Evolutionary conservation across 2,797 vertebrate species (phyloP), one percentile per base, ranked within the genome.

Genomic region (Euphonia xanthogaster): DNA sequence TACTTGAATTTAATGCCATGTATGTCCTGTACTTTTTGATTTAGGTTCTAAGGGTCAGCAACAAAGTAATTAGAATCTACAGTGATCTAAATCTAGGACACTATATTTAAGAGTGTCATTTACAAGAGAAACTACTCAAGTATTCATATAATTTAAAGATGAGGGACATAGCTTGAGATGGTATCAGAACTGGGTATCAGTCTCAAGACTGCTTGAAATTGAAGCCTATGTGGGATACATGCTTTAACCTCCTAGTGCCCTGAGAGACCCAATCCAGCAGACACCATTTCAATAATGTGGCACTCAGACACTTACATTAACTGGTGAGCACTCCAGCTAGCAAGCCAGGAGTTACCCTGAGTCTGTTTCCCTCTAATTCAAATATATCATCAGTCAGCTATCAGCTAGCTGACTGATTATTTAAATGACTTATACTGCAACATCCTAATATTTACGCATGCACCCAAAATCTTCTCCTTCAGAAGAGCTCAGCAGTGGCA

Each of bases 151-250:
- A 47, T 39, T 74, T 58, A 84, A 83, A 77, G 54, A 74, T 21
- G 5, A 66, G 16, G 14, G 37, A 37, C 2, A 0, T 20, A 12
- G 12, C 12, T 70, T 67, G 51, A 79, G 31, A 91, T 17, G 4
- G 8, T 30, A 40, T 40, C 39, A 62, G 48, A 23, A 8, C 16
- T 82, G 65, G 87, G 39, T 20, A 53, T 48, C 33, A 78, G 22
- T 11, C 44, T 68, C 71, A 73, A 35, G 24, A 92, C 14, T 58
- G 14, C 28, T 37, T 85, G 75, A 90, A 86, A 62, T 11, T n/a
- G 40, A 89, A 79, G 35, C 31, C 55, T 27, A 1, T 0, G 0
- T 48, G 31, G 28, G 39, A 30, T 33, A 47, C 21, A 10, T 22
- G 33, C 5, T 28, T 40, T 42, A 28, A 23, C 7, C 25, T 65